A percentile compares a stretch with the other conserved stretches of the same genome.
Evolutionary conservation across 1,140 invertebrate species (phyloP).

Genomic region (Hycleus cichorii): DNA sequence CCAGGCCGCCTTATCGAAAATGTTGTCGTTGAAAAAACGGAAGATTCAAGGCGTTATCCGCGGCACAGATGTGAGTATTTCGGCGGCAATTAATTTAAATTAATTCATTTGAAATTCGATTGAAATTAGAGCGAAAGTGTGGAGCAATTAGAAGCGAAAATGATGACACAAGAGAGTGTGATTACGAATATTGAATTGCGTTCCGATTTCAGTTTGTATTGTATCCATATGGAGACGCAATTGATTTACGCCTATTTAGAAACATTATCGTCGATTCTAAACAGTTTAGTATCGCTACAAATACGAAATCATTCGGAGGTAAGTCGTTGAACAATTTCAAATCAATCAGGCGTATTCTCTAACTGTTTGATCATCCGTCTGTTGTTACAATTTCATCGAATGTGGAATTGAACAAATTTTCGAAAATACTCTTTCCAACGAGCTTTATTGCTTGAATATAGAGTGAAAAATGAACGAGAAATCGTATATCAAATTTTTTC

Average conservation of each 20-base stretch:
- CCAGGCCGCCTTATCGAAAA: slow-evolving; percentile 59
- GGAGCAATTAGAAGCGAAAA: slow-evolving; percentile 59
- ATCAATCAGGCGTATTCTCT: too few relatives aligned
- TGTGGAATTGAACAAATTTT: too few relatives aligned
- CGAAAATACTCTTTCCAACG: too few relatives aligned
- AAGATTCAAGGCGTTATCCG: slow-evolving; percentile 62
- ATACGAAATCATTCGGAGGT: slow-evolving; percentile 58
- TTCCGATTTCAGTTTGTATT: slow-evolving; percentile 63
- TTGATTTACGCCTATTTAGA: slow-evolving; percentile 62
- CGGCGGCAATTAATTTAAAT: too few relatives aligned
- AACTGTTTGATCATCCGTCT: too few relatives aligned
- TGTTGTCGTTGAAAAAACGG: slow-evolving; percentile 61
- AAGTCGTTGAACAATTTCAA: slow-evolving; percentile 18
- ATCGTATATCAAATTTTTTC: too few relatives aligned
- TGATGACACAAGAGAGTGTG: slow-evolving; percentile 62
- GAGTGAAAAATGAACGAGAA: too few relatives aligned
- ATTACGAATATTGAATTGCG: slow-evolving; percentile 63
- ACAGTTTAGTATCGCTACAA: slow-evolving; percentile 54
- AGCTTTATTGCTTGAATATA: too few relatives aligned
- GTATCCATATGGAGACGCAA: slow-evolving; percentile 66
- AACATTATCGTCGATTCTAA: slow-evolving; percentile 55
- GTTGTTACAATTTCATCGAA: too few relatives aligned
- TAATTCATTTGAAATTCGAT: too few relatives aligned
- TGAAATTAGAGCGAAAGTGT: slow-evolving; percentile 53
- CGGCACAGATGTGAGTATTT: slow-evolving; percentile 48